These are phyloP conservation scores for Drosophila mayaguana DNA, from an alignment of 2,888 invertebrate species.

Conservation along the genomic window DNA sequence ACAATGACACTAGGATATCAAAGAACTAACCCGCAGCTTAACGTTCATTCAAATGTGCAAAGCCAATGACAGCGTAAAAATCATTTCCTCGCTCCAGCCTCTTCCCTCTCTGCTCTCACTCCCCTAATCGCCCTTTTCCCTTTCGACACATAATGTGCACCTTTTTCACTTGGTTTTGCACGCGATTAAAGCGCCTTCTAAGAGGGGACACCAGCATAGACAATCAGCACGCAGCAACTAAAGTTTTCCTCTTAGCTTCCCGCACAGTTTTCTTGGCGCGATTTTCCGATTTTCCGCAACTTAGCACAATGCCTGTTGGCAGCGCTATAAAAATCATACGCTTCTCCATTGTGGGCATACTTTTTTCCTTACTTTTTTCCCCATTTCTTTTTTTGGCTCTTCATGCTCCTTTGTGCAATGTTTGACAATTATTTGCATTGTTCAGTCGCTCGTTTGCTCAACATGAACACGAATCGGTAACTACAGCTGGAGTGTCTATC, in stretches of 20 bases:
- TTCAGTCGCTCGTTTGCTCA: constrained; percentile 74
- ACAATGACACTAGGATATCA: constrained; percentile 43
- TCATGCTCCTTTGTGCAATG: constrained; percentile 56
- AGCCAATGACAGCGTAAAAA: constrained; percentile 64
- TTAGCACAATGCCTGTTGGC: constrained; percentile 66
- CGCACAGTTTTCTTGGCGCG: constrained; percentile 20
- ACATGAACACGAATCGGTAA: constrained; percentile 77
- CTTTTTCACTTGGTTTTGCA: constrained; percentile 55
- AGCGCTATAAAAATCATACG: constrained; percentile 74
- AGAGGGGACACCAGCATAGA: constrained; percentile 42
- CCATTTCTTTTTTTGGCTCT: constrained; percentile 12
- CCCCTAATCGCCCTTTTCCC: background rate
- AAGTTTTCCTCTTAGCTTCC: constrained; percentile 34
- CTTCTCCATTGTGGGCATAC: constrained; percentile 37
- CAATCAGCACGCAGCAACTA: constrained; percentile 54
- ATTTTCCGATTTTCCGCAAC: constrained; percentile 39
- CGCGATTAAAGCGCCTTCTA: constrained; percentile 70
- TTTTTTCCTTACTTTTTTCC: background rate
- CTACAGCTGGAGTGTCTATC: constrained; percentile 72
- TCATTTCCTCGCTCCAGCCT: background rate
- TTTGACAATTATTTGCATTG: constrained; percentile 81
- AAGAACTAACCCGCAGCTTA: constrained; percentile 47
- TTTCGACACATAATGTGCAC: constrained; percentile 49
- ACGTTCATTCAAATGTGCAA: constrained; percentile 77
- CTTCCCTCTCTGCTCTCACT: background rate